Evolutionary conservation across 2,113 vertebrate species (phyloP).

Genomic region (Dissostichus mawsoni): DNA sequence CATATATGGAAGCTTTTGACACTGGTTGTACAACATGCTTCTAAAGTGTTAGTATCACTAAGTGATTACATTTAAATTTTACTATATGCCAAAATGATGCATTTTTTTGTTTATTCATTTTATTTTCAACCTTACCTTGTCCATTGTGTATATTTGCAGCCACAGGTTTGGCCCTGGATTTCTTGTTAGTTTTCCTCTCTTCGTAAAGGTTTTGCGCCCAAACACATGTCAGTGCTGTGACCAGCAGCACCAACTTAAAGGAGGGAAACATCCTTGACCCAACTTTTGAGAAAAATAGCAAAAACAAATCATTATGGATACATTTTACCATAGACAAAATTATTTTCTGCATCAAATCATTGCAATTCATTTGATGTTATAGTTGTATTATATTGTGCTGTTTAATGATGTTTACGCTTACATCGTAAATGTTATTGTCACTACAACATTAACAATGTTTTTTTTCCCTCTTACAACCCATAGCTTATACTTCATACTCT

Average conservation of each 20-base stretch:
- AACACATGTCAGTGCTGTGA: conserved; percentile 78
- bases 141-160: conserved; percentile 78
- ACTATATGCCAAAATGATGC: background rate
- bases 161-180: conserved; percentile 72
- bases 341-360: background rate
- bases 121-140: conserved; percentile 69
- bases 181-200: conserved; percentile 78
- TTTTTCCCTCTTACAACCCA: too few relatives aligned
- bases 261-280: conserved; percentile 78
- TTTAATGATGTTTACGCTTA: too few relatives aligned
- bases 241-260: conserved; percentile 81
- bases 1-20: too few relatives aligned
- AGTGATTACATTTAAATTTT: background rate
- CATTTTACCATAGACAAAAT: background rate
- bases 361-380: too few relatives aligned
- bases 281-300: conserved; percentile 57
- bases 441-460: too few relatives aligned
- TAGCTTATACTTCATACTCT: too few relatives aligned
- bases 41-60: background rate
- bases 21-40: background rate
- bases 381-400: too few relatives aligned
- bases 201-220: conserved; percentile 84
- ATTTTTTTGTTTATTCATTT: background rate
- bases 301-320: conserved; percentile 8
- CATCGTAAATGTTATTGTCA: too few relatives aligned